Percentiles rank a stretch among this genome's conserved stretches.
Evolutionary conservation across 1,140 invertebrate genomes (phyloP).

Genomic region (Carposina sasakii): DNA sequence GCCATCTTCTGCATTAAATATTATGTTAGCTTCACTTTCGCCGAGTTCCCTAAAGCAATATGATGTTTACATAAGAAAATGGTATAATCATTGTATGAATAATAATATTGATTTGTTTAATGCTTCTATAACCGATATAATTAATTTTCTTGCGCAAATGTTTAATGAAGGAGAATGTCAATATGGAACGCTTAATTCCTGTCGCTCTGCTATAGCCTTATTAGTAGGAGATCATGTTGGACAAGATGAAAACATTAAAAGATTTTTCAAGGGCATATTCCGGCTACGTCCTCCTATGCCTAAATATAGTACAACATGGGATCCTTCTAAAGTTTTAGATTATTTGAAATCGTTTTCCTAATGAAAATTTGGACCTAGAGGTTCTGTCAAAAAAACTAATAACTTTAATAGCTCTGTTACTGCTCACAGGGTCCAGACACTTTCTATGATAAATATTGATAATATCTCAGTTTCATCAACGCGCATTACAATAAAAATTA

Average conservation of each 20-base stretch:
- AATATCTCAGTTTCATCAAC: neutral
- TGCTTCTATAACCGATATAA: neutral
- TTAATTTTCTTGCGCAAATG: neutral
- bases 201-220: slow-evolving; percentile 22
- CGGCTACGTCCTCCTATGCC: slow-evolving; percentile 13
- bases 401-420: neutral
- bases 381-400: neutral
- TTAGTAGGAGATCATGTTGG: slow-evolving; percentile 12
- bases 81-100: slow-evolving; percentile 5
- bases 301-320: slow-evolving; percentile 27
- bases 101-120: slow-evolving; percentile 5
- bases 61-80: slow-evolving; percentile 1
- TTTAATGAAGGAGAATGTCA: slow-evolving; percentile 1
- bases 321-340: slow-evolving; percentile 18
- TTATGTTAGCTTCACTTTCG: neutral
- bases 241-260: slow-evolving; percentile 15
- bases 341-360: neutral
- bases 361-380: neutral
- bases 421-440: neutral
- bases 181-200: slow-evolving; percentile 26
- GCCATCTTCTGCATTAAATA: neutral
- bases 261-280: slow-evolving; percentile 23
- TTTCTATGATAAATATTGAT: neutral
- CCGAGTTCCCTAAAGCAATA: slow-evolving; percentile 2
- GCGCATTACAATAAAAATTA: slow-evolving; percentile 9